Evolutionary conservation across 2,888 invertebrate genomes (phyloP).

Genomic region (Sarcophaga carnaria): DNA sequence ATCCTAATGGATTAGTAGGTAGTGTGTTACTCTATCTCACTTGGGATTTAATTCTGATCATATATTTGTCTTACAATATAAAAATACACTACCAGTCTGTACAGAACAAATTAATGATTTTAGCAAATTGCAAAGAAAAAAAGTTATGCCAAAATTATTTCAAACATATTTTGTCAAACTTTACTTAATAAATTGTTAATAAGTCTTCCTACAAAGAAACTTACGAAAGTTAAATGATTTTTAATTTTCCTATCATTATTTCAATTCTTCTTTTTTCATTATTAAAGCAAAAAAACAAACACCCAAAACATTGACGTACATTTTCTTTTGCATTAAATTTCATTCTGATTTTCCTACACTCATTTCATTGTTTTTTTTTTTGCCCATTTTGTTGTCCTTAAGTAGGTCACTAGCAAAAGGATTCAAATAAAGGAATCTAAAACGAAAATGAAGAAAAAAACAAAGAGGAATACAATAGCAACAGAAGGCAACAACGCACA

Average conservation of each 20-base stretch:
- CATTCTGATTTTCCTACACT: background rate
- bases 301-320: too few relatives aligned
- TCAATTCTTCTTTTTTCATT: slow-evolving; percentile 15
- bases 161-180: too few relatives aligned
- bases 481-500: slow-evolving; percentile 54
- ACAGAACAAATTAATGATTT: too few relatives aligned
- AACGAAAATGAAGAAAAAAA: slow-evolving; percentile 37
- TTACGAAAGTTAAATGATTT: slow-evolving; percentile 53
- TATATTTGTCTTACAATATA: too few relatives aligned
- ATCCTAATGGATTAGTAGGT: too few relatives aligned
- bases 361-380: background rate
- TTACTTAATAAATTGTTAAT: background rate
- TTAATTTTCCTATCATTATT: slow-evolving; percentile 26
- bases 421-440: background rate
- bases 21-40: too few relatives aligned
- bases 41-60: too few relatives aligned
- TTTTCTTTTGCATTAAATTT: too few relatives aligned
- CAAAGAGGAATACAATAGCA: slow-evolving; percentile 33
- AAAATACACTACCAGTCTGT: too few relatives aligned
- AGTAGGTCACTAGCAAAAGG: slow-evolving; percentile 42
- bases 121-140: too few relatives aligned
- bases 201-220: slow-evolving; percentile 1
- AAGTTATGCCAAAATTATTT: too few relatives aligned
- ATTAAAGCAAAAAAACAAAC: background rate
- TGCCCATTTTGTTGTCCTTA: slow-evolving; percentile 14